Percentiles rank a stretch among this genome's conserved stretches.
Evolutionary conservation across 2,888 invertebrate species (phyloP).

Genomic region (Bellardia pandia): DNA sequence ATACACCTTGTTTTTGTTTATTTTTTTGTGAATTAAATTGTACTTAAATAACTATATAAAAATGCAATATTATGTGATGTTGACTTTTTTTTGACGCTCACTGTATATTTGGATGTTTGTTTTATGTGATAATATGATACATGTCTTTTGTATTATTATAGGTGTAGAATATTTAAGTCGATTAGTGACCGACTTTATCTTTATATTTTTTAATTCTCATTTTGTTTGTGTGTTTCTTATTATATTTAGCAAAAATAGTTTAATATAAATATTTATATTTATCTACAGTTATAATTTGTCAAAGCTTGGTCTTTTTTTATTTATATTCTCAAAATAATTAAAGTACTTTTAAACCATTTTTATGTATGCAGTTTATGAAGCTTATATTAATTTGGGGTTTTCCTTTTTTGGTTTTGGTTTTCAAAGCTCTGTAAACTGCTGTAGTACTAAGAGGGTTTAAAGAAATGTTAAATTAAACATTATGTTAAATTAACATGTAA

Average conservation of each 20-base stretch:
- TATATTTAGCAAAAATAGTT: constrained; percentile 71
- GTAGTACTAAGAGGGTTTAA: constrained; percentile 21
- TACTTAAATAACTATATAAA: too few relatives aligned
- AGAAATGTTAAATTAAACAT: constrained; percentile 6
- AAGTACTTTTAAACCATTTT: constrained; percentile 37
- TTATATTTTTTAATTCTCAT: constrained; percentile 22
- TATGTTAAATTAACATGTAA: constrained; percentile 1
- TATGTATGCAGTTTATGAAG: constrained; percentile 40
- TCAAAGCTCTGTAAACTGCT: constrained; percentile 61
- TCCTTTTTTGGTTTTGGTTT: not conserved
- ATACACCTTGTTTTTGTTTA: too few relatives aligned
- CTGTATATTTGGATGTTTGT: too few relatives aligned
- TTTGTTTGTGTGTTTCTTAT: constrained; percentile 49
- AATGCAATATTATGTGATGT: too few relatives aligned
- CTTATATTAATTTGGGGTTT: constrained; percentile 35
- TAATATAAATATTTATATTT: constrained; percentile 51
- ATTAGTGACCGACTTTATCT: constrained; percentile 6
- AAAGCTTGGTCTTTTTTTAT: constrained; percentile 68
- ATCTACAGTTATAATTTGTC: constrained; percentile 68
- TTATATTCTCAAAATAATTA: constrained; percentile 35
- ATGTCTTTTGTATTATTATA: not conserved
- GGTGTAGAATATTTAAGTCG: constrained; percentile 56
- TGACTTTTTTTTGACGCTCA: too few relatives aligned
- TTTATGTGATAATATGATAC: not conserved
- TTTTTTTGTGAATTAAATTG: too few relatives aligned